These are phyloP conservation scores for Quadroppia sp. DNA, from an alignment of 2,888 invertebrate species.

Conservation along the genomic window DNA sequence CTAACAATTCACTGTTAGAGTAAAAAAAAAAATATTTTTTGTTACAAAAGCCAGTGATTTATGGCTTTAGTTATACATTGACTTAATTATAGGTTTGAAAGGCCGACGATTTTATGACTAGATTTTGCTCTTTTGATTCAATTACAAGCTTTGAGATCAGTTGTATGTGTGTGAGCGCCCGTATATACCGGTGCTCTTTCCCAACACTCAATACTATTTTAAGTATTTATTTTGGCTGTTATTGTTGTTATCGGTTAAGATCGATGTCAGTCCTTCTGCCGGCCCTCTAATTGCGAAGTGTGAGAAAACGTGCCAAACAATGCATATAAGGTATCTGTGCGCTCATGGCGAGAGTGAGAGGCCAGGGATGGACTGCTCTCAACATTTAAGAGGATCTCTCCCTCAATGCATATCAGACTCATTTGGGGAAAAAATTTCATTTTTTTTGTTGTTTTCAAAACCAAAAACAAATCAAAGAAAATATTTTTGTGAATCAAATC, in stretches of 20 bases:
- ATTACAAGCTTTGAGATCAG: slow-evolving; percentile 17
- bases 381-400: too few species aligned
- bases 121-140: slow-evolving; percentile 24
- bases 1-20: slow-evolving; percentile 8
- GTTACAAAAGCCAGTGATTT: slow-evolving; percentile 4
- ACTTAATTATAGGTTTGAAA: slow-evolving; percentile 16
- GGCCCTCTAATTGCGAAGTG: background rate
- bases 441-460: too few species aligned
- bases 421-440: too few species aligned
- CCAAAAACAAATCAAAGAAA: too few species aligned
- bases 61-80: background rate
- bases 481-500: too few species aligned
- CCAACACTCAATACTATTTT: background rate
- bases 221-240: background rate
- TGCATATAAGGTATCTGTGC: slow-evolving; percentile 3
- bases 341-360: too few species aligned
- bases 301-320: slow-evolving; percentile 24
- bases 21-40: slow-evolving; percentile 1
- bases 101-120: slow-evolving; percentile 2
- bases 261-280: slow-evolving; percentile 23
- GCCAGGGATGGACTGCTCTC: too few species aligned
- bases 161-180: background rate
- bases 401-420: too few species aligned
- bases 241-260: background rate
- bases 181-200: background rate